phyloP scores from a whole-genome alignment of 2,113 vertebrate genomes.

The Epinephelus lanceolatus region DNA sequence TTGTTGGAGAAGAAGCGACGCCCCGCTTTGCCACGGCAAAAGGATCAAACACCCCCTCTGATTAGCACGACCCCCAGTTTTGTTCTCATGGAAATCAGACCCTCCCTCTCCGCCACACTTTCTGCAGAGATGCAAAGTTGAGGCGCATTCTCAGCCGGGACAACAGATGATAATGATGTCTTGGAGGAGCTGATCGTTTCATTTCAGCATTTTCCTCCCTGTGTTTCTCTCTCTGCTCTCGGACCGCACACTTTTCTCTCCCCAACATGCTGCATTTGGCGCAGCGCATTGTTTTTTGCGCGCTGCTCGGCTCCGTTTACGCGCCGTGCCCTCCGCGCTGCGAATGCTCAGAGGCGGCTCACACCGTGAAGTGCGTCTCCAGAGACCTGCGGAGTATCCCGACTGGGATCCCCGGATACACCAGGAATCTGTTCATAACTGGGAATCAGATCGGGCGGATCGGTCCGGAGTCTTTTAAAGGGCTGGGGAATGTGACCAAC shows the following conservation, averaged over 20 bases:
- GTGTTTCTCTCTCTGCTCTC: not conserved
- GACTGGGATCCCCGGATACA: constrained; percentile 82
- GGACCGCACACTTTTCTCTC: not conserved
- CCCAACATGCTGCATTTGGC: constrained; percentile 71
- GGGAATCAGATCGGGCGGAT: constrained; percentile 82
- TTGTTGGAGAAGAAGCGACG: constrained; percentile 78
- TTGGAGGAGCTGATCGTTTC: constrained; percentile 59
- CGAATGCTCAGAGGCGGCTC: constrained; percentile 87
- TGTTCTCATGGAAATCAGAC: constrained; percentile 81
- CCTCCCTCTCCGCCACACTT: constrained; percentile 70
- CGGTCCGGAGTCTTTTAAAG: constrained; percentile 78
- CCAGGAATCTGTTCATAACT: constrained; percentile 85
- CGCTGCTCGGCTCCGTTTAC: constrained; percentile 62
- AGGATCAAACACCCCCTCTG: constrained; percentile 73
- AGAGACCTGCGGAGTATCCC: constrained; percentile 83
- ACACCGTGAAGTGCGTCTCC: constrained; percentile 87
- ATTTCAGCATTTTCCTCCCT: not conserved
- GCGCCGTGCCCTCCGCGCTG: constrained; percentile 82
- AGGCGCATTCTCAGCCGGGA: constrained; percentile 67
- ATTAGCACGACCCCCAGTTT: constrained; percentile 53
- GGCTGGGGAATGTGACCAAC: constrained; percentile 83
- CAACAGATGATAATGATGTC: constrained; percentile 32
- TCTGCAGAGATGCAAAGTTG: constrained; percentile 69
- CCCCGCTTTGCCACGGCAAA: constrained; percentile 61
- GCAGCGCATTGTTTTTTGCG: constrained; percentile 60